Evolutionary conservation across 2,113 vertebrate genomes (phyloP).

Genomic region (Tachysurus fulvidraco): DNA sequence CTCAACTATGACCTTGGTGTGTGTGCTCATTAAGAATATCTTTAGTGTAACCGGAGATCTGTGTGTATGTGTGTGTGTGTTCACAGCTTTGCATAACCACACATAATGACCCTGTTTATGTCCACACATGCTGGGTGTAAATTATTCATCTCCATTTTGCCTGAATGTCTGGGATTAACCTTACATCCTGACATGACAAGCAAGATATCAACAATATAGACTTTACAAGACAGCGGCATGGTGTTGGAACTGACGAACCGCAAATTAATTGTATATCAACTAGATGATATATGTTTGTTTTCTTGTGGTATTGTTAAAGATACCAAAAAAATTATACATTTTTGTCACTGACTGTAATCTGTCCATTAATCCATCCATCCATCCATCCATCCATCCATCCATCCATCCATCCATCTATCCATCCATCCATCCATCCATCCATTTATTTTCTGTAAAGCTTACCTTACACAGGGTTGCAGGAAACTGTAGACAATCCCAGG

Average conservation of each 20-base stretch:
- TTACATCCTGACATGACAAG: constrained; percentile 34
- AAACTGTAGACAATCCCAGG: too few species aligned
- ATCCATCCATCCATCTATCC: too few species aligned
- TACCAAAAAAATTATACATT: background rate
- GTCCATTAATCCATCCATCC: too few species aligned
- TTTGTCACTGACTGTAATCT: background rate
- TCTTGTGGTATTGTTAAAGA: background rate
- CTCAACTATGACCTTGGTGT: constrained; percentile 28
- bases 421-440: too few species aligned
- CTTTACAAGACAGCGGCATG: background rate
- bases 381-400: too few species aligned
- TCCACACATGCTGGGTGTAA: constrained; percentile 24
- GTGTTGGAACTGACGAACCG: background rate
- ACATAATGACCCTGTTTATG: constrained; percentile 21
- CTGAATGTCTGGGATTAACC: constrained; percentile 21
- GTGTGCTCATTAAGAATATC: constrained; percentile 46
- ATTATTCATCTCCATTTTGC: constrained; percentile 7
- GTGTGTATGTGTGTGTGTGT: constrained; percentile 51
- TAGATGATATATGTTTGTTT: background rate
- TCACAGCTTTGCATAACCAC: constrained; percentile 50
- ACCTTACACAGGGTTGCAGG: too few species aligned
- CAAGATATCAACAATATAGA: constrained; percentile 29
- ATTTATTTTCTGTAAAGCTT: too few species aligned
- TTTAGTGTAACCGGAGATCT: constrained; percentile 48
- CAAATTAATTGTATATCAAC: background rate